Evolutionary conservation across 1,140 invertebrate genomes (phyloP).

Genomic region (Drosophila sproati): DNA sequence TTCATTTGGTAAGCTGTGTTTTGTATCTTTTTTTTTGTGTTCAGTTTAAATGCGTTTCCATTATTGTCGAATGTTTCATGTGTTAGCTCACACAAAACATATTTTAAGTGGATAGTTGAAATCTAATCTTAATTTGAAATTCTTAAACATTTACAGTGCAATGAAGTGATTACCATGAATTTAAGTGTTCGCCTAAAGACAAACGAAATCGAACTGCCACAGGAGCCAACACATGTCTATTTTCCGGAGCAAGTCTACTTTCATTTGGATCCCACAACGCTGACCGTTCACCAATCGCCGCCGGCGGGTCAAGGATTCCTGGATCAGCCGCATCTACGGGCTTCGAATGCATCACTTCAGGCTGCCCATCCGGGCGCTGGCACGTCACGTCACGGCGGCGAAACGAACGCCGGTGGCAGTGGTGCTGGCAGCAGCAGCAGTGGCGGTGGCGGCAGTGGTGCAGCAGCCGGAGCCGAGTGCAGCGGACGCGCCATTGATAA

Average conservation of each 20-base stretch:
- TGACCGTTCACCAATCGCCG: constrained; percentile 62
- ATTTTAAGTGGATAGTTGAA: neutral
- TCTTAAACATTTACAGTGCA: constrained; percentile 56
- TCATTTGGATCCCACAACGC: constrained; percentile 70
- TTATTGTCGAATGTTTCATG: constrained; percentile 61
- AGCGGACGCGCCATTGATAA: constrained; percentile 87
- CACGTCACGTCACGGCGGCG: constrained; percentile 32
- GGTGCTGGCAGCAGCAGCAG: constrained; percentile 34
- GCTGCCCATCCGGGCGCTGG: constrained; percentile 46
- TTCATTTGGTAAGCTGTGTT: neutral
- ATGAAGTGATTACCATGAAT: constrained; percentile 85
- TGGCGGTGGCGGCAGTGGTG: constrained; percentile 75
- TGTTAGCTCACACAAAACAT: constrained; percentile 19
- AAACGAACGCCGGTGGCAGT: constrained; percentile 31
- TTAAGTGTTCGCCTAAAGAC: constrained; percentile 86
- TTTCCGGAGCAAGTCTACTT: constrained; percentile 80
- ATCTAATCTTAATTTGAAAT: constrained; percentile 15
- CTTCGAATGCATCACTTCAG: constrained; percentile 78
- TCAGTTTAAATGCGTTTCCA: constrained; percentile 50
- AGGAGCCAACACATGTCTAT: constrained; percentile 74
- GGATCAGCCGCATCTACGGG: constrained; percentile 70
- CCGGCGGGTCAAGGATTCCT: constrained; percentile 59
- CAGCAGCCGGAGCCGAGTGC: constrained; percentile 47
- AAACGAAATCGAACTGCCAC: constrained; percentile 85
- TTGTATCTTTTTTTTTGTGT: constrained; percentile 33